A percentile compares a stretch with the other conserved stretches of the same genome.
These are phyloP conservation scores for Sinopyrophorus schimmeli DNA, from an alignment of 2,888 invertebrate species.

Conservation along the genomic window DNA sequence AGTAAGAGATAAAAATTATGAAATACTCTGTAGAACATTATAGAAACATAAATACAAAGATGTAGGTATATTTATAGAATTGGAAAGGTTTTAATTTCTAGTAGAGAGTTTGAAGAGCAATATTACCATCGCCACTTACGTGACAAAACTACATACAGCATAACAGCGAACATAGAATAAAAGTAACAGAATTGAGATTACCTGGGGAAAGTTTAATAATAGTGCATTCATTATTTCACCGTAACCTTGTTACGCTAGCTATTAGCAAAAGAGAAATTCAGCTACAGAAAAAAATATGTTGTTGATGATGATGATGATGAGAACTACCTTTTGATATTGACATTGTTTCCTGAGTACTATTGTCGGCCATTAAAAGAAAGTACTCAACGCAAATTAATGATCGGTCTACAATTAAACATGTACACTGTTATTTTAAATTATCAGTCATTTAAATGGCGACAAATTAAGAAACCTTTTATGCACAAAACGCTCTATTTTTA, in stretches of 20 bases:
- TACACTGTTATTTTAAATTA: too few relatives aligned
- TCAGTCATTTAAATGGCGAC: too few relatives aligned
- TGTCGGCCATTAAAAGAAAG: constrained; percentile 21
- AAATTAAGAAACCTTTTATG: too few relatives aligned
- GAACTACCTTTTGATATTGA: constrained; percentile 27
- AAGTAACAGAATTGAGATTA: constrained; percentile 40
- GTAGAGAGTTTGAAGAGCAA: constrained; percentile 24
- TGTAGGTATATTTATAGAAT: constrained; percentile 20
- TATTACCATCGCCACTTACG: constrained; percentile 29
- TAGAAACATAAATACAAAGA: too few relatives aligned
- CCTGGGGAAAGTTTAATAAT: constrained; percentile 52
- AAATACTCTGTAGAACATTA: too few relatives aligned
- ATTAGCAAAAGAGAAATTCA: constrained; percentile 50
- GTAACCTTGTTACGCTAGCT: constrained; percentile 52
- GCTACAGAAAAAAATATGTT: constrained; percentile 27
- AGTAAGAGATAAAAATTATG: too few relatives aligned
- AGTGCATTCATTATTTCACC: constrained; percentile 50
- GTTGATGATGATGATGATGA: constrained; percentile 29
- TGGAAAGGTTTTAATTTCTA: constrained; percentile 28
- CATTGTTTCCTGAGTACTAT: constrained; percentile 20
- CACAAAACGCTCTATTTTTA: too few relatives aligned
- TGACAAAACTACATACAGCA: constrained; percentile 33
- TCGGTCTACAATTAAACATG: constrained; percentile 4
- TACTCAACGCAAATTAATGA: constrained; percentile 15
- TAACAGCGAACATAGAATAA: constrained; percentile 26